phyloP scores from a whole-genome alignment of 2,113 vertebrate genomes.

The Gopherus evgoodei region DNA sequence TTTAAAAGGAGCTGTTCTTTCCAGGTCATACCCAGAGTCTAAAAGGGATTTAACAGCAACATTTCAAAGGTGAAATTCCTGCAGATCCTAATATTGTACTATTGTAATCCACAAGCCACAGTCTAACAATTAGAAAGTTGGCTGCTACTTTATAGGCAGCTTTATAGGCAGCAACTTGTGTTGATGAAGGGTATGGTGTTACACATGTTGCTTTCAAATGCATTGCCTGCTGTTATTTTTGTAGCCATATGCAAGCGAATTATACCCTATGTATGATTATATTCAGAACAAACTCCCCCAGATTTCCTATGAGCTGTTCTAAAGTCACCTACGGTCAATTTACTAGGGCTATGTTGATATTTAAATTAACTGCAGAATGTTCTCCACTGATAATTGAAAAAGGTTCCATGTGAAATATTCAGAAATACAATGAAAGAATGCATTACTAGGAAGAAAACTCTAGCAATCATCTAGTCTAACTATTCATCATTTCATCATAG shows the following conservation, averaged over 20 bases:
- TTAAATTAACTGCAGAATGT: not conserved
- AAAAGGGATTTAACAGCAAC: not conserved
- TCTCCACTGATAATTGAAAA: not conserved
- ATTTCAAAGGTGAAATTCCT: not conserved
- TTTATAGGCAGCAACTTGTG: not conserved
- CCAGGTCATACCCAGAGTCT: not conserved
- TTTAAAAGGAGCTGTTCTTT: not conserved
- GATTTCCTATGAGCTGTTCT: not conserved
- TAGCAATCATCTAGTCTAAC: not conserved
- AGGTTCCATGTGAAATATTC: not conserved
- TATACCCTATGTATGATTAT: not conserved
- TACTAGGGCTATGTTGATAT: not conserved
- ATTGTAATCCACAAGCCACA: not conserved
- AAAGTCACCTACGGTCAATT: not conserved
- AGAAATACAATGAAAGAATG: fast-evolving
- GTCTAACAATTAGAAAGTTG: not conserved
- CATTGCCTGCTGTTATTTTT: not conserved
- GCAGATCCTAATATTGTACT: not conserved
- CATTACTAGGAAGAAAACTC: not conserved
- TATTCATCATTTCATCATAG: fast-evolving
- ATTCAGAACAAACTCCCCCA: not conserved
- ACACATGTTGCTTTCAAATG: not conserved
- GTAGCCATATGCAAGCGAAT: not conserved
- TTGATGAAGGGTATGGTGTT: not conserved
- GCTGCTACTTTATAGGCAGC: not conserved